These are phyloP conservation scores for Daktulosphaira vitifoliae DNA, from an alignment of 1,140 invertebrate species.

Conservation along the genomic window DNA sequence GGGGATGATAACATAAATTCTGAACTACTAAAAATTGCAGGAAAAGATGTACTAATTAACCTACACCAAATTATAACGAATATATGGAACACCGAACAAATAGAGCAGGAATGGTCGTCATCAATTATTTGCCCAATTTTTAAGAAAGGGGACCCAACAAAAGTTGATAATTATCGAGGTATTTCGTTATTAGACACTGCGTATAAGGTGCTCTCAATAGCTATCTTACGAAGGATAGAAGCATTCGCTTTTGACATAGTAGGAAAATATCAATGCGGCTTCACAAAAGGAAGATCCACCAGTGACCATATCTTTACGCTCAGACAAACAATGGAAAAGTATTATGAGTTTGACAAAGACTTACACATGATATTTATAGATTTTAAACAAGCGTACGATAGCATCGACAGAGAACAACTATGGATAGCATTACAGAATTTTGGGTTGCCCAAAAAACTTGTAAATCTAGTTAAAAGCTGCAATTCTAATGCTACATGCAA, in stretches of 20 bases:
- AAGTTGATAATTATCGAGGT: slow-evolving; percentile 18
- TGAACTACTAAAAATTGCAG: slow-evolving; percentile 37
- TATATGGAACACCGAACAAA: neutral
- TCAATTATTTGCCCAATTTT: slow-evolving; percentile 35
- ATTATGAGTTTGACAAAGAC: slow-evolving; percentile 25
- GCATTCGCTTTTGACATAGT: too few relatives aligned
- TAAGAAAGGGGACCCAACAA: slow-evolving; percentile 35
- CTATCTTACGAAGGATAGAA: slow-evolving; percentile 16
- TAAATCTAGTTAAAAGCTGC: neutral
- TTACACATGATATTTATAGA: slow-evolving; percentile 24
- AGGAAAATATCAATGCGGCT: too few relatives aligned
- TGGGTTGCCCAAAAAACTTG: too few relatives aligned
- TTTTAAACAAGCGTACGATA: slow-evolving; percentile 31
- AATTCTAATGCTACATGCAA: neutral
- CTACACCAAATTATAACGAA: neutral
- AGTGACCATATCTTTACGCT: slow-evolving; percentile 25
- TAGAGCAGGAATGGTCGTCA: neutral
- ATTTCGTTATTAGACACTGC: slow-evolving; percentile 16
- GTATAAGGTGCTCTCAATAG: slow-evolving; percentile 25
- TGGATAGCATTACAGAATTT: too few relatives aligned
- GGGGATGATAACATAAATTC: slow-evolving; percentile 37
- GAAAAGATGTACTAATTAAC: neutral
- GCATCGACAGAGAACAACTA: too few relatives aligned
- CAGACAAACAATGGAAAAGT: slow-evolving; percentile 29
- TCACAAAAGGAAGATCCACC: slow-evolving; percentile 30